Conservation (phyloP, 2,113 vertebrate species). For the Laticauda laticaudata region DNA sequence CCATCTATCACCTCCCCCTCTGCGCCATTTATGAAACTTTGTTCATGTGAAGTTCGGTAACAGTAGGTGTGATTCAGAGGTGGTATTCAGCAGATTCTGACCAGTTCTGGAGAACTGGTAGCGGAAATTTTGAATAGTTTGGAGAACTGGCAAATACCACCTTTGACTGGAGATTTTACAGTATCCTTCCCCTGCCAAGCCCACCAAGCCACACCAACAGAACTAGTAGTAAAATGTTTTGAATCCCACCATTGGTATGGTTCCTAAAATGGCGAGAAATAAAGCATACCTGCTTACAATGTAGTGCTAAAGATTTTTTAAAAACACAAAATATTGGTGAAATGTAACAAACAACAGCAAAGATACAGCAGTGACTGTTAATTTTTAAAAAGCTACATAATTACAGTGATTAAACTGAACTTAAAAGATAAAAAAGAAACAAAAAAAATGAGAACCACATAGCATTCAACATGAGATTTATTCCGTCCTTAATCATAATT, state of each 20-base stretch:
- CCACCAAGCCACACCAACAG: too few species aligned
- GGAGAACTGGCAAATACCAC: too few species aligned
- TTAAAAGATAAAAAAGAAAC: background rate
- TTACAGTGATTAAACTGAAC: background rate
- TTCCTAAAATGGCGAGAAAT: background rate
- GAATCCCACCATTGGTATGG: background rate
- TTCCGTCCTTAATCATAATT: background rate
- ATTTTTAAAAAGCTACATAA: background rate
- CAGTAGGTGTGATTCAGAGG: background rate
- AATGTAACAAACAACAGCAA: background rate
- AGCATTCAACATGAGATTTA: background rate
- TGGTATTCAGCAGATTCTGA: too few species aligned
- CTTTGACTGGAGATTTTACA: too few species aligned
- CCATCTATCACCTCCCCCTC: accelerated
- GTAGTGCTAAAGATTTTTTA: background rate
- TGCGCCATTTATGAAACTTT: background rate
- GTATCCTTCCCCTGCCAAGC: too few species aligned
- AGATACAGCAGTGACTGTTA: background rate
- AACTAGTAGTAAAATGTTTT: too few species aligned
- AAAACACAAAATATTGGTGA: background rate
- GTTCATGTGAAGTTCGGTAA: background rate
- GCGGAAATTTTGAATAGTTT: too few species aligned
- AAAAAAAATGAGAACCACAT: background rate
- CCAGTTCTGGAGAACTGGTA: too few species aligned
- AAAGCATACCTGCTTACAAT: background rate